phyloP scores from a whole-genome alignment of 2,797 vertebrate species.

The Huso huso region DNA sequence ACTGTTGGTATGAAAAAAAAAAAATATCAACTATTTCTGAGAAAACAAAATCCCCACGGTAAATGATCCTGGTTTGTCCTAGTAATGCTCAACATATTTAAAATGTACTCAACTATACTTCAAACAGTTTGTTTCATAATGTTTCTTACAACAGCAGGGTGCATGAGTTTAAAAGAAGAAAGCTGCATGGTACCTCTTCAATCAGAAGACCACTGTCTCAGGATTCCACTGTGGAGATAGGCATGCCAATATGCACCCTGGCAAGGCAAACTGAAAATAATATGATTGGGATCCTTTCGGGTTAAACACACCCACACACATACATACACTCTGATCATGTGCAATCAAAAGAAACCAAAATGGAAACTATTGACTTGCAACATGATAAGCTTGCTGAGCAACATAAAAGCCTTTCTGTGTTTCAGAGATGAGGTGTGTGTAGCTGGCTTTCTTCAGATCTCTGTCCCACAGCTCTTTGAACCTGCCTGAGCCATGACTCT shows the following conservation, averaged over 20 bases:
- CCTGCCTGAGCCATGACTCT: neutral
- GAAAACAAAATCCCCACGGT: neutral
- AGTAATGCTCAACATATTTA: conserved; percentile 16
- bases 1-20: conserved; percentile 12
- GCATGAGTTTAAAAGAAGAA: neutral
- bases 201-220: neutral
- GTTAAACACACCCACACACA: neutral
- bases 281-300: neutral
- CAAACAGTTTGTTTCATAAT: neutral
- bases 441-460: conserved; percentile 13
- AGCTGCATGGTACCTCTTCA: neutral
- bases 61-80: neutral
- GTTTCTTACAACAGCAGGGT: neutral
- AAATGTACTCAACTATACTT: no score
- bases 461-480: conserved; percentile 1
- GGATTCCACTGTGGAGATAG: neutral
- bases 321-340: neutral
- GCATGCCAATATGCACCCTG: conserved; percentile 11
- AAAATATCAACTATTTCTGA: neutral
- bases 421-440: neutral
- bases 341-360: neutral
- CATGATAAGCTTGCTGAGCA: neutral
- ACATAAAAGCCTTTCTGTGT: conserved; percentile 10
- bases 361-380: neutral
- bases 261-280: neutral